Evolutionary conservation across 2,797 vertebrate genomes (phyloP), one percentile per base, ranked within the genome.

Genomic region (Lepidocolaptes lacrymiger): DNA sequence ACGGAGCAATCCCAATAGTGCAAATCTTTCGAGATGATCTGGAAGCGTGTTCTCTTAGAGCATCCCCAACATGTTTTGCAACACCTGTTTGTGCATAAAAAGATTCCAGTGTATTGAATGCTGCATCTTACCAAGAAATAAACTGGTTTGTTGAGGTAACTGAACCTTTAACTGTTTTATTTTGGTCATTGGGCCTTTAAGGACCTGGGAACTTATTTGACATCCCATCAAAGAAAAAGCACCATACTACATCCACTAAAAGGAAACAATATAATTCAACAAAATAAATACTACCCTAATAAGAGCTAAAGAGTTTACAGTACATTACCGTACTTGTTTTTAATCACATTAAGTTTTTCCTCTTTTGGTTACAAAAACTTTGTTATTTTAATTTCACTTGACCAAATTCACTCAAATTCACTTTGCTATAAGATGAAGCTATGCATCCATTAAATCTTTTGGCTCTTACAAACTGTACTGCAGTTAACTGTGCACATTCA

Each of bases 11-110:
- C 80, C 99, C 99, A 68, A 99, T 99, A 97, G 99, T 99, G 98
- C 99, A 99, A 98, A 99, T 99, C 98, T 99, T 99, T 97, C 99
- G 98, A 89, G 99, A 99, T 84, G 99, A 99, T 97, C 98, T 98
- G 93, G 99, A 99, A 91, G 98, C 99, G 74, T 99, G 99, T 97
- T 99, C 99, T 98, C 98, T 99, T 75, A 99, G 98, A 86, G 99
- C 99, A 85, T 99, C 99, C 44, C 99, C 99, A 85, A 99, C 99
- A 96, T 99, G 99, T 97, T 99, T 99, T 30, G 99, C 99, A 97
- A 99, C 99, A 98, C 99, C 98, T 98, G 94, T 96, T 92, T 16
- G 12, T 19, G 32, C 46, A 93, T 17, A 94, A 78, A 61, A 68
- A 83, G 7, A 74, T 69, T 79, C 71, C 61, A 61, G 4, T 49